Percentiles rank a stretch among this genome's conserved stretches.
Conservation (phyloP, 1,140 invertebrate species). For the Apocrypta bakeri region DNA sequence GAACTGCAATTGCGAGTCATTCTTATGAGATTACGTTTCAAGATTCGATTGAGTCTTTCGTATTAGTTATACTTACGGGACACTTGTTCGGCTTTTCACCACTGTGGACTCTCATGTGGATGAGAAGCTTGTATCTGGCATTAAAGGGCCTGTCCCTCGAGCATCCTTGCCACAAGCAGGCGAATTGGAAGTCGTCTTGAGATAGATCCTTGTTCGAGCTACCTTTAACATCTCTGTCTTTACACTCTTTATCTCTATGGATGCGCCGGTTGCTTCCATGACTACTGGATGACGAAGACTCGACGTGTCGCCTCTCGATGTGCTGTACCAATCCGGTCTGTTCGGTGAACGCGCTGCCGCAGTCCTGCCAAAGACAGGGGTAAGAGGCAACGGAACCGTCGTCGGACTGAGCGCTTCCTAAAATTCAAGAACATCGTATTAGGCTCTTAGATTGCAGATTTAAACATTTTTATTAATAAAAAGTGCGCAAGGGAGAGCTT, state of each 20-base stretch:
- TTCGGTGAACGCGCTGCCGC: conserved; percentile 84
- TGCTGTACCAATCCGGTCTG: conserved; percentile 90
- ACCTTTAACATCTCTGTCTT: conserved; percentile 54
- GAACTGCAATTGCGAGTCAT: conserved; percentile 79
- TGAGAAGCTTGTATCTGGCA: conserved; percentile 95
- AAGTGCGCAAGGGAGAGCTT: background rate
- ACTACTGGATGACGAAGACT: conserved; percentile 71
- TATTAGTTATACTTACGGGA: conserved; percentile 82
- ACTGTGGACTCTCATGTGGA: conserved; percentile 97
- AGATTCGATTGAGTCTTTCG: no score
- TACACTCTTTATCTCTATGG: conserved; percentile 64
- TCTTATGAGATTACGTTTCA: no score
- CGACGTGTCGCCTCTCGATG: conserved; percentile 93
- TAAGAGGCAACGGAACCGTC: conserved; percentile 60
- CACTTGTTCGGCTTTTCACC: conserved; percentile 98
- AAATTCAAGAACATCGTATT: conserved; percentile 18
- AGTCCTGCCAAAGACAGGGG: conserved; percentile 90
- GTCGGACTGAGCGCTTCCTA: conserved; percentile 58
- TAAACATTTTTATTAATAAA: no score
- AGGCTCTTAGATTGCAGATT: no score
- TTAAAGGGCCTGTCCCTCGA: conserved; percentile 92
- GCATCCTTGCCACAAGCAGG: conserved; percentile 94
- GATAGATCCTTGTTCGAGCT: conserved; percentile 46
- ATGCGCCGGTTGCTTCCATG: conserved; percentile 57
- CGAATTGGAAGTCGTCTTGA: conserved; percentile 93